These are phyloP conservation scores for Pteronotus mesoamericanus DNA, from an alignment of 2,797 vertebrate genomes.

Conservation along the genomic window DNA sequence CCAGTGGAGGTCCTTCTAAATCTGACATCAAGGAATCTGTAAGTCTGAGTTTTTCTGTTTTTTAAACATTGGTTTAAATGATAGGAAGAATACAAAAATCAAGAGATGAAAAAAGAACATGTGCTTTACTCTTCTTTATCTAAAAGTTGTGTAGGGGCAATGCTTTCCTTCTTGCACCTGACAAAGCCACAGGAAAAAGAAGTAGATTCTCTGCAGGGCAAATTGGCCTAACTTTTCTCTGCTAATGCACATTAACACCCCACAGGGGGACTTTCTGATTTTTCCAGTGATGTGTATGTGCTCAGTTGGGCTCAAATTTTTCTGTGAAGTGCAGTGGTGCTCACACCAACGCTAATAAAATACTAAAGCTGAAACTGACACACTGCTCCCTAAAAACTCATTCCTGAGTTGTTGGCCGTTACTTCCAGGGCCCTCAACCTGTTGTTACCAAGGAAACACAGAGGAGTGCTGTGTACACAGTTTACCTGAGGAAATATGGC, in stretches of 20 bases:
- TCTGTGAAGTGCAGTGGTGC: not conserved
- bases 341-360: not conserved
- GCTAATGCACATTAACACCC: not conserved
- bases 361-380: not conserved
- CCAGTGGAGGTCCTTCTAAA: not conserved
- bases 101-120: not conserved
- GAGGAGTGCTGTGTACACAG: not conserved
- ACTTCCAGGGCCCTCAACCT: not conserved
- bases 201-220: not conserved
- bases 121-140: not conserved
- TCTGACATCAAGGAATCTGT: not conserved
- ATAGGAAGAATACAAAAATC: not conserved
- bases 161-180: not conserved
- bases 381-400: not conserved
- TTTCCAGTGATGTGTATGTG: conserved; percentile 11
- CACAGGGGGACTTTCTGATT: not conserved
- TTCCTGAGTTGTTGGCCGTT: not conserved
- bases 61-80: not conserved
- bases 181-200: not conserved
- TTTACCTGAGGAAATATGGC: not conserved
- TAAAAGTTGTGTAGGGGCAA: not conserved
- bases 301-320: conserved; percentile 15
- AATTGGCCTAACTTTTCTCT: conserved; percentile 32
- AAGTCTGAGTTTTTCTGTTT: not conserved
- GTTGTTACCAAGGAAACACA: not conserved